Conservation (phyloP, 37 sponge, comb jelly and placozoan species). For the Lycopodina hypogea region DNA sequence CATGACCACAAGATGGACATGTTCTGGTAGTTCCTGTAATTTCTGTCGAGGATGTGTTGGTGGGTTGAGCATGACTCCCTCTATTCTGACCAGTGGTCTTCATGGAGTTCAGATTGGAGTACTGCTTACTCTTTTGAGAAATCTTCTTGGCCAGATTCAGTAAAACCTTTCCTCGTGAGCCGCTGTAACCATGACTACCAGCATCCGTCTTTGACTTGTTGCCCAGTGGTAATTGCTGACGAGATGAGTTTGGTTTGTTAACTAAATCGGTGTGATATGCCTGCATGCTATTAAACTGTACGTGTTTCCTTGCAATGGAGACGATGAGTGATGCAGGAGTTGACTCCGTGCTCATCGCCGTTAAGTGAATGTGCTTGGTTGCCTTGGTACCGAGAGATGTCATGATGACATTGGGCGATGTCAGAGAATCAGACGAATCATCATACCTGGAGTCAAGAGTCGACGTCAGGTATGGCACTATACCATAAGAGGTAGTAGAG, state of each 20-base stretch:
- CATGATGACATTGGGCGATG: slow-evolving; percentile 5
- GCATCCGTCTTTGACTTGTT: too few relatives aligned
- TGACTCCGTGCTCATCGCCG: background rate
- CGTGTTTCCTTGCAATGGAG: slow-evolving; percentile 32
- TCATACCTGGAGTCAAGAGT: background rate
- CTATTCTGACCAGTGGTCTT: background rate
- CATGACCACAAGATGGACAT: slow-evolving; percentile 48
- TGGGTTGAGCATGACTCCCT: background rate
- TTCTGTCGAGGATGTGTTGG: background rate
- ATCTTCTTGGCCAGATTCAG: slow-evolving; percentile 61
- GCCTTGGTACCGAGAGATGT: slow-evolving; percentile 4
- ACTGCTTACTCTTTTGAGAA: slow-evolving; percentile 44
- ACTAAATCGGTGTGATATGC: background rate
- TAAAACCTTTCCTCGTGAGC: slow-evolving; percentile 11
- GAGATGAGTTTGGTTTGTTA: too few relatives aligned
- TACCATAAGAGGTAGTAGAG: background rate
- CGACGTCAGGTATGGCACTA: slow-evolving; percentile 27
- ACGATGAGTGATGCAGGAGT: slow-evolving; percentile 21
- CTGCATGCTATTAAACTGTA: slow-evolving; percentile 4
- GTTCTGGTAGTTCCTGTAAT: background rate
- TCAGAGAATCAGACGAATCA: background rate
- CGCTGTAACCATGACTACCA: background rate
- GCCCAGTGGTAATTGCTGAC: too few relatives aligned
- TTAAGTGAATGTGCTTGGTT: slow-evolving; percentile 5
- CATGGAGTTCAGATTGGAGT: slow-evolving; percentile 2